Conservation (phyloP, 2,113 vertebrate species). For the Oryzias melastigma region DNA sequence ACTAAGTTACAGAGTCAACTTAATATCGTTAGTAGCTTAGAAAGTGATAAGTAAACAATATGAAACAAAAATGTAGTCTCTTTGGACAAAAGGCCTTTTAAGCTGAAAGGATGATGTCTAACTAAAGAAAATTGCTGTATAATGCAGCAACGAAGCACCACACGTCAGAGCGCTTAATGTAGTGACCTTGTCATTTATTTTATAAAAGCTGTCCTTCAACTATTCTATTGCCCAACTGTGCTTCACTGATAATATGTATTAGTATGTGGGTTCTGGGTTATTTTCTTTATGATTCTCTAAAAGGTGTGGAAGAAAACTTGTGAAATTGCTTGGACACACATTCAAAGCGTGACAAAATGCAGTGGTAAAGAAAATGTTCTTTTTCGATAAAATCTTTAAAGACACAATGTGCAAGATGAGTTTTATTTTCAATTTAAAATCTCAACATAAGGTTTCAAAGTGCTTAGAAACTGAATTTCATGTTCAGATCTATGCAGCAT, state of each 20-base stretch:
- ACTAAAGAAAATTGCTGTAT: constrained; percentile 40
- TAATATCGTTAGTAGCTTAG: constrained; percentile 18
- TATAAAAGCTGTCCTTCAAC: constrained; percentile 39
- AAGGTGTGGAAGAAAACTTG: constrained; percentile 66
- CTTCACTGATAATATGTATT: constrained; percentile 69
- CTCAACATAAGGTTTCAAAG: too few relatives aligned
- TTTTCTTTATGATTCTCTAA: constrained; percentile 63
- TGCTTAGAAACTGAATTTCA: too few relatives aligned
- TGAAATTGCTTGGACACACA: constrained; percentile 51
- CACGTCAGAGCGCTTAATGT: constrained; percentile 57
- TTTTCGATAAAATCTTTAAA: too few relatives aligned
- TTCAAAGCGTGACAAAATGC: constrained; percentile 53
- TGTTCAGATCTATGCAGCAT: too few relatives aligned
- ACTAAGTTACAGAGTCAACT: too few relatives aligned
- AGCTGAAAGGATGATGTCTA: constrained; percentile 47
- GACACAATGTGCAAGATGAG: too few relatives aligned
- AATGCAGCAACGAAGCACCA: constrained; percentile 48
- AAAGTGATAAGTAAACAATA: constrained; percentile 23
- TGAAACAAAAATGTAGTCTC: constrained; percentile 4
- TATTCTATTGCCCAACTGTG: constrained; percentile 52
- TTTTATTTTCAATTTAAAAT: too few relatives aligned
- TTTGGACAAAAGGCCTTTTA: constrained; percentile 43
- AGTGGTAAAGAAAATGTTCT: too few relatives aligned
- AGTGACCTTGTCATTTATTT: constrained; percentile 66
- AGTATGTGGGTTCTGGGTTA: constrained; percentile 54